Conservation (phyloP, 1,140 invertebrate species). For the Chionoecetes opilio region DNA sequence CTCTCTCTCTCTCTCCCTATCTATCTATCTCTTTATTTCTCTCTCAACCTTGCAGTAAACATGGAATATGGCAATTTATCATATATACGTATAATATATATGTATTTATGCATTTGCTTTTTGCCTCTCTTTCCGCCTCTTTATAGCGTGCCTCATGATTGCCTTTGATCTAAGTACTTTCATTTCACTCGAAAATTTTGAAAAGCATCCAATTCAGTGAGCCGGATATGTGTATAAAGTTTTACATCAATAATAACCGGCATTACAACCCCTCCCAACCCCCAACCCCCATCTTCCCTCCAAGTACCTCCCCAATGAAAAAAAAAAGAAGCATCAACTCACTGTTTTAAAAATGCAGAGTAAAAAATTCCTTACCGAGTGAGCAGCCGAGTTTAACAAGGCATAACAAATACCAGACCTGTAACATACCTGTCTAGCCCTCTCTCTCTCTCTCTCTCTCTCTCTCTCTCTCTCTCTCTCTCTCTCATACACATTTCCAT, state of each 20-base stretch:
- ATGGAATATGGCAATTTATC: no score
- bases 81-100: background rate
- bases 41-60: no score
- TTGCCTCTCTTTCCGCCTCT: background rate
- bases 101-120: conserved; percentile 12
- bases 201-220: background rate
- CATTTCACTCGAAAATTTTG: background rate
- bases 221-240: background rate
- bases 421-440: background rate
- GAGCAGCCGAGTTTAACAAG: background rate
- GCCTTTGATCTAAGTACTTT: conserved; percentile 5
- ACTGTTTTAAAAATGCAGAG: background rate
- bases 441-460: background rate
- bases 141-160: background rate
- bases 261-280: background rate
- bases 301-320: no score
- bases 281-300: no score
- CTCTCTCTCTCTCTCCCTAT: no score
- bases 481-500: background rate
- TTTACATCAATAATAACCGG: no score
- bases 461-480: conserved; percentile 50
- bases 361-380: background rate
- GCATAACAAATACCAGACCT: background rate
- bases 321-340: background rate
- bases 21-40: no score